These are phyloP conservation scores for Drymodes brunneopygia DNA, from an alignment of 2,113 vertebrate species.

Conservation along the genomic window DNA sequence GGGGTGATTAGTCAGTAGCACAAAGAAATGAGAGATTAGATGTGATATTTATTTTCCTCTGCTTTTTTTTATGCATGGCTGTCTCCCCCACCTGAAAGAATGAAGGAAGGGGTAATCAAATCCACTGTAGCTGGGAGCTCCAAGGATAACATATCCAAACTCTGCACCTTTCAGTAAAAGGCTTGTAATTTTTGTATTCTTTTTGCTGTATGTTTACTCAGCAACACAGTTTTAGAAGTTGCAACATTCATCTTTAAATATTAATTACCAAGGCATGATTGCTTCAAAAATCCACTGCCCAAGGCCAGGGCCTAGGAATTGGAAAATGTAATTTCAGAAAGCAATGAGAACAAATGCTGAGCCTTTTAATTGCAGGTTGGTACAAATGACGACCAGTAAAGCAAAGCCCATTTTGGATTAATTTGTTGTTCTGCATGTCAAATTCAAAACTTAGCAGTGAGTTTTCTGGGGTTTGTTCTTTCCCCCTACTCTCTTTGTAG, in stretches of 20 bases:
- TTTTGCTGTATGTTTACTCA: conserved; percentile 16
- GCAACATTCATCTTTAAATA: conserved; percentile 44
- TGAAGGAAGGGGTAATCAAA: neutral
- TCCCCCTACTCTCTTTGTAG: neutral
- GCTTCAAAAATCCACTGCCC: conserved; percentile 51
- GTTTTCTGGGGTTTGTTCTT: neutral
- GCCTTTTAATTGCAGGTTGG: conserved; percentile 56
- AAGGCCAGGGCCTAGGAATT: conserved; percentile 36
- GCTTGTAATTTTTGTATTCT: neutral
- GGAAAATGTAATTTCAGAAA: conserved; percentile 52
- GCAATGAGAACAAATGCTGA: conserved; percentile 26
- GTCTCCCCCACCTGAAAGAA: neutral
- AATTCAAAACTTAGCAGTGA: neutral
- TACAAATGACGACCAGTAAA: conserved; percentile 51
- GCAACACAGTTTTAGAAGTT: conserved; percentile 3
- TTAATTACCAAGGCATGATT: conserved; percentile 40
- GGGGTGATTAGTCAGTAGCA: neutral
- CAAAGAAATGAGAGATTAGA: neutral
- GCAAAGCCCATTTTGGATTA: neutral
- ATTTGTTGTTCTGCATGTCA: neutral
- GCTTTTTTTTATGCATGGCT: neutral
- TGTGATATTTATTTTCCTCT: neutral
- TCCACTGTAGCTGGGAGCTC: neutral
- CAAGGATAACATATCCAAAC: neutral
- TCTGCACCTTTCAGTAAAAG: neutral